These are phyloP conservation scores for Drosophila tristis DNA, from an alignment of 1,140 invertebrate genomes.

Conservation along the genomic window DNA sequence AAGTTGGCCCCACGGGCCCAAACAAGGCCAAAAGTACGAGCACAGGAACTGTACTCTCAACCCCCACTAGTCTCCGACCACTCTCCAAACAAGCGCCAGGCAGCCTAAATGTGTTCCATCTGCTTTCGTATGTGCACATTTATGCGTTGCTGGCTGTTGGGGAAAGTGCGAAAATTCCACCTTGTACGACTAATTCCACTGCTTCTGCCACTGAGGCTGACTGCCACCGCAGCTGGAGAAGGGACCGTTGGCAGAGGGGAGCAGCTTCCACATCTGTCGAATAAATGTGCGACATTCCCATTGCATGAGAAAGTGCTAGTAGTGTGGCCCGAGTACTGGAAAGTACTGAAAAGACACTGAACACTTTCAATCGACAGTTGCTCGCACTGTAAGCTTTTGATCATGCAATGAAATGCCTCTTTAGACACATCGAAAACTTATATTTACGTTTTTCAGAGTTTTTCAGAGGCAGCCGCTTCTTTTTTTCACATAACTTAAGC, in stretches of 20 bases:
- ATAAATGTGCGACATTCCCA: no score
- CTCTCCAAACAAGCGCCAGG: constrained; percentile 5
- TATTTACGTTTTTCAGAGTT: no score
- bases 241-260: no score
- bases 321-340: background rate
- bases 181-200: constrained; percentile 28
- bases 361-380: background rate
- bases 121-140: constrained; percentile 58
- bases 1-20: constrained; percentile 78
- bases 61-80: no score
- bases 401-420: no score
- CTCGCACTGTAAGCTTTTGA: background rate
- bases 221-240: constrained; percentile 28
- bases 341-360: background rate
- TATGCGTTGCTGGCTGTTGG: constrained; percentile 64
- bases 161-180: constrained; percentile 58
- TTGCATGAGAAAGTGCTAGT: background rate
- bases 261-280: constrained; percentile 4
- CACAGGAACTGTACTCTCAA: no score
- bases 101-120: constrained; percentile 11
- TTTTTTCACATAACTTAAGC: no score
- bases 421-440: no score
- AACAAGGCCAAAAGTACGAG: constrained; percentile 74
- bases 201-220: no score
- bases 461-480: no score